Base-by-base conservation (phyloP, 2,797 vertebrate genomes). In the Thalassophryne amazonica region DNA sequence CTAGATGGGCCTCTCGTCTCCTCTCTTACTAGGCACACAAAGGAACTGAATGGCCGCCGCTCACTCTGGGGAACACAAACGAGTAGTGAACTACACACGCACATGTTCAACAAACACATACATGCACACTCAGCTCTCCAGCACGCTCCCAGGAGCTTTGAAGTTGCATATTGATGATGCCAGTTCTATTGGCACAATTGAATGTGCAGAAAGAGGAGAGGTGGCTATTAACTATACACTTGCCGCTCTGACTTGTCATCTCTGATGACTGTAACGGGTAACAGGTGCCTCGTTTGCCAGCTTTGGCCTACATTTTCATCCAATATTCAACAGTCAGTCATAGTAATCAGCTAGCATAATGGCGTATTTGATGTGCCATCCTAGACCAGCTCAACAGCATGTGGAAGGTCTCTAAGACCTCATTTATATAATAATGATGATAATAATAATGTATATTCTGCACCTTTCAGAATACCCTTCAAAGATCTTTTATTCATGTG, bases 1-100 rank as follows among this genome's bases (percentile, higher is more conserved):
- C 78, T 86, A 73, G 83, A 89, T 85, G 81, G 73, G 73, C 80
- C 86, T 86, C 78, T 83, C 54, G 63, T 78, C 81, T 81, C 69
- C 81, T 61, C 69, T 16, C 62, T 62, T 64, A 33, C 60, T 63
- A 58, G 0, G 56, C 14, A 34, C 82, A 91, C 86, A 92, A 92
- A 86, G 80, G 77, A 77, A 72, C 66, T 86, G 85, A 88, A 91
- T 89, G 72, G 86, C 61, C 65, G 45, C 27, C 25, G 74, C 72
- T 75, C 73, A 62, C 77, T 76, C 69, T 43, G 60, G 75, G 81
- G 69, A n/a, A 85, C 77, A 67, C 67, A 78, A 87, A 88, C 80
- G 74, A 82, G 69, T 84, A 88, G 89, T 88, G 81, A 89, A 69
- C 64, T 63, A 25, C 67, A 61, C 59, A 57, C 16, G 24, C 33